Percentiles rank a stretch among this genome's conserved stretches.
These are phyloP conservation scores for Halcyon badia DNA, from an alignment of 2,797 vertebrate species.

Conservation along the genomic window DNA sequence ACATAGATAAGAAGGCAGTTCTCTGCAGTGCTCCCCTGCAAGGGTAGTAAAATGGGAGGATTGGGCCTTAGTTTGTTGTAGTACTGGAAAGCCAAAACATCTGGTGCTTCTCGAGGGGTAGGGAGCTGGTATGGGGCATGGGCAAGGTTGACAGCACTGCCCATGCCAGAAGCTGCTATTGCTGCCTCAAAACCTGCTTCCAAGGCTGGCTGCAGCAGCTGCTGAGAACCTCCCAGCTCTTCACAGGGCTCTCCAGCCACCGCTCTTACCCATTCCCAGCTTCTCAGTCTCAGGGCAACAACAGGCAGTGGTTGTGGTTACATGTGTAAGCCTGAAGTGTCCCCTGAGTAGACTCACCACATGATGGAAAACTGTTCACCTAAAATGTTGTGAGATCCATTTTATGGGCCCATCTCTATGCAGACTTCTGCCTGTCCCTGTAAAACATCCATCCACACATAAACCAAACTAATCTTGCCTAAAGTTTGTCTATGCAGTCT, in stretches of 20 bases:
- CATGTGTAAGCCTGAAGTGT: neutral
- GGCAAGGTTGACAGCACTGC: neutral
- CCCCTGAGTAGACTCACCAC: neutral
- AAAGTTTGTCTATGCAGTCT: neutral
- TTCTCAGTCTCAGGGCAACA: neutral
- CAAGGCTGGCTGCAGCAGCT: neutral
- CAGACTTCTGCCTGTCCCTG: neutral
- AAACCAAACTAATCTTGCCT: neutral
- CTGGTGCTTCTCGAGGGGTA: neutral
- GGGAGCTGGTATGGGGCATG: neutral
- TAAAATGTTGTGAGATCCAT: neutral
- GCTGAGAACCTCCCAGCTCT: neutral
- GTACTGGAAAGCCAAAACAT: neutral
- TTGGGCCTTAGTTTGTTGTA: neutral
- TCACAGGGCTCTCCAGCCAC: neutral
- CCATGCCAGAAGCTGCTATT: neutral
- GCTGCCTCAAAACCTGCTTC: neutral
- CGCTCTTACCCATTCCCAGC: too few relatives aligned
- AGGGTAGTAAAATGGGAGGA: neutral
- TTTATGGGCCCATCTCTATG: neutral
- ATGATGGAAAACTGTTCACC: neutral
- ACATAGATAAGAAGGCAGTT: neutral
- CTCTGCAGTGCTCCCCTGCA: neutral
- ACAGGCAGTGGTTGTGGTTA: accelerated
- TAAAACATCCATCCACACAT: neutral